Evolutionary conservation across 2,797 vertebrate genomes (phyloP).

Genomic region (Danio aesculapii): DNA sequence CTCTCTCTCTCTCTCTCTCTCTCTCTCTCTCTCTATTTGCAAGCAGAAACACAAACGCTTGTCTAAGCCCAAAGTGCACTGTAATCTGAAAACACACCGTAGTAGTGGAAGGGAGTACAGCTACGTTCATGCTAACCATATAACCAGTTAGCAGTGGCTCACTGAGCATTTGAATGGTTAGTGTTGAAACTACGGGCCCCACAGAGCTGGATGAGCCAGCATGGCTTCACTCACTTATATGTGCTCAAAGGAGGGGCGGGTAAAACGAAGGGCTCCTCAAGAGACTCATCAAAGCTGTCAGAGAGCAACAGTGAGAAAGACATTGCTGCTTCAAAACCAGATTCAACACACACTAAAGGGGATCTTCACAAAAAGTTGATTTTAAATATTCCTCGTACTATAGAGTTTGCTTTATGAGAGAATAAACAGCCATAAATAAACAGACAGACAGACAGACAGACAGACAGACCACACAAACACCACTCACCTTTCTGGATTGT

Average conservation of each 20-base stretch:
- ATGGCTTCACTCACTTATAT: constrained; percentile 83
- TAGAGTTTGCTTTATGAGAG: neutral
- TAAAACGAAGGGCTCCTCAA: constrained; percentile 79
- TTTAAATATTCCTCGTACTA: neutral
- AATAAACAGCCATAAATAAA: constrained; percentile 7
- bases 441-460: neutral
- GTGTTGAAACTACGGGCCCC: constrained; percentile 62
- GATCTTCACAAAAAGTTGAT: neutral
- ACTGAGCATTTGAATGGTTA: constrained; percentile 68
- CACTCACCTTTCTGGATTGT: constrained; percentile 86
- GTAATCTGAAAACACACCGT: constrained; percentile 53
- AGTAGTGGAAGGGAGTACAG: constrained; percentile 44
- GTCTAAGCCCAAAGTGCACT: constrained; percentile 63
- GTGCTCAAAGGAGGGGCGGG: constrained; percentile 76
- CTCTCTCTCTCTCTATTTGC: neutral
- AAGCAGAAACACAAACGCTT: constrained; percentile 46
- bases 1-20: neutral
- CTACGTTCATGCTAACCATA: constrained; percentile 57
- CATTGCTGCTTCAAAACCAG: constrained; percentile 47
- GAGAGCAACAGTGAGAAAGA: constrained; percentile 74
- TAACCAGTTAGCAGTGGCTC: constrained; percentile 56
- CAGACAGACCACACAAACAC: neutral
- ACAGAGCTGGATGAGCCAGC: constrained; percentile 27
- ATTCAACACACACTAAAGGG: neutral
- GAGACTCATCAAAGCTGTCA: constrained; percentile 83